phyloP scores from a whole-genome alignment of 2,888 invertebrate species.

The Cerceris rybyensis region DNA sequence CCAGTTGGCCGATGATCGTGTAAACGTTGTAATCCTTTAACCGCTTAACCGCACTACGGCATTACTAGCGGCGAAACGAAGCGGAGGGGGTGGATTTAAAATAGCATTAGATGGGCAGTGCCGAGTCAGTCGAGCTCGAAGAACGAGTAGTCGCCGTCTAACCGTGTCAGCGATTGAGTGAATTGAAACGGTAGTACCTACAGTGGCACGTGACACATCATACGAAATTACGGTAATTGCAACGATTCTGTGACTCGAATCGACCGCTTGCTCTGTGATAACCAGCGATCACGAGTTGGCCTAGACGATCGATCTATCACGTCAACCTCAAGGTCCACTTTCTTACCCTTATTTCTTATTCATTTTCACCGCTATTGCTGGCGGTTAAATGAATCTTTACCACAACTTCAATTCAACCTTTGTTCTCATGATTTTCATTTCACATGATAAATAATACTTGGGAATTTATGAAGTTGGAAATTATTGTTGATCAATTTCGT shows the following conservation, averaged over 20 bases:
- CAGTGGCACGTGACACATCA: slow-evolving; percentile 65
- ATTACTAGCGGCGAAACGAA: slow-evolving; percentile 30
- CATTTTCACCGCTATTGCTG: neutral
- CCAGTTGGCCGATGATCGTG: slow-evolving; percentile 34
- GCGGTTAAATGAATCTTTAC: too few species aligned
- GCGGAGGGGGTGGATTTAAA: slow-evolving; percentile 54
- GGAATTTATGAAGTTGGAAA: too few species aligned
- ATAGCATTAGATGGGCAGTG: slow-evolving; percentile 55
- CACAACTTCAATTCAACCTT: too few species aligned
- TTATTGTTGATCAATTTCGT: too few species aligned
- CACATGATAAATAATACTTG: too few species aligned
- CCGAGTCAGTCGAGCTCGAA: slow-evolving; percentile 47
- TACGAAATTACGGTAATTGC: slow-evolving; percentile 59
- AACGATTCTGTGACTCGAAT: slow-evolving; percentile 26
- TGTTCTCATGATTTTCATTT: too few species aligned
- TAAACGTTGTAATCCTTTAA: slow-evolving; percentile 40
- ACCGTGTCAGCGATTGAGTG: slow-evolving; percentile 48
- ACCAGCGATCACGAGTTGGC: slow-evolving; percentile 30
- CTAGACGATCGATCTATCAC: slow-evolving; percentile 27
- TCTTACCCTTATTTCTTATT: slow-evolving; percentile 10
- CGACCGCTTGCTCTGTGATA: slow-evolving; percentile 25
- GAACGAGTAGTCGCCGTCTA: slow-evolving; percentile 49
- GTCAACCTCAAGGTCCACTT: neutral
- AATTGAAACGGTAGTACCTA: slow-evolving; percentile 49
- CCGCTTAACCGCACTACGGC: slow-evolving; percentile 39